Conservation (phyloP, 2,113 vertebrate species). For the Hassar affinis region DNA sequence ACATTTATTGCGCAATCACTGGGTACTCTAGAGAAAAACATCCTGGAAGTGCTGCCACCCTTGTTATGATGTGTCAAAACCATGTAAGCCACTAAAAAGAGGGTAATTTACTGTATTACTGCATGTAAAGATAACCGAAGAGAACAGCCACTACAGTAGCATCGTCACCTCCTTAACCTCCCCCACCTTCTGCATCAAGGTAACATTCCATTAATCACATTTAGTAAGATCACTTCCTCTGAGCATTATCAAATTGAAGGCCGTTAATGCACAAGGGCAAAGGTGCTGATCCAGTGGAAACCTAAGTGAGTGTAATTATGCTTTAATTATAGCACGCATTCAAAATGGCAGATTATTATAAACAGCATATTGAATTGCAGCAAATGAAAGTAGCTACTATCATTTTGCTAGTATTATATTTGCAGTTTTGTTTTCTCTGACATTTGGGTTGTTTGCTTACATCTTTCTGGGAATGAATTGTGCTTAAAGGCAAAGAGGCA, state of each 20-base stretch:
- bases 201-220: constrained; percentile 55
- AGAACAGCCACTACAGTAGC: constrained; percentile 6
- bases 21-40: neutral
- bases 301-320: constrained; percentile 45
- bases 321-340: constrained; percentile 52
- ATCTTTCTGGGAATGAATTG: constrained; percentile 21
- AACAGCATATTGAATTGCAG: constrained; percentile 32
- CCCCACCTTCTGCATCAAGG: constrained; percentile 37
- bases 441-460: constrained; percentile 40
- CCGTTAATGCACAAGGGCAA: constrained; percentile 40
- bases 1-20: neutral
- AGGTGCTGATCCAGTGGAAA: constrained; percentile 44
- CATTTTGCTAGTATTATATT: constrained; percentile 32
- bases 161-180: constrained; percentile 35
- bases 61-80: neutral
- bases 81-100: neutral
- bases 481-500: constrained; percentile 35
- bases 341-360: constrained; percentile 45
- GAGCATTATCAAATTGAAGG: constrained; percentile 42
- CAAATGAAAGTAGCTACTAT: constrained; percentile 38
- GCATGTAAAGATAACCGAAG: constrained; percentile 23
- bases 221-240: constrained; percentile 52
- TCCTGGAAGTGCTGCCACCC: neutral
- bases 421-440: neutral
- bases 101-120: neutral